Evolutionary conservation across 2,888 invertebrate species (phyloP), one percentile per base, ranked within the genome.

Genomic region (Acleris emargana): DNA sequence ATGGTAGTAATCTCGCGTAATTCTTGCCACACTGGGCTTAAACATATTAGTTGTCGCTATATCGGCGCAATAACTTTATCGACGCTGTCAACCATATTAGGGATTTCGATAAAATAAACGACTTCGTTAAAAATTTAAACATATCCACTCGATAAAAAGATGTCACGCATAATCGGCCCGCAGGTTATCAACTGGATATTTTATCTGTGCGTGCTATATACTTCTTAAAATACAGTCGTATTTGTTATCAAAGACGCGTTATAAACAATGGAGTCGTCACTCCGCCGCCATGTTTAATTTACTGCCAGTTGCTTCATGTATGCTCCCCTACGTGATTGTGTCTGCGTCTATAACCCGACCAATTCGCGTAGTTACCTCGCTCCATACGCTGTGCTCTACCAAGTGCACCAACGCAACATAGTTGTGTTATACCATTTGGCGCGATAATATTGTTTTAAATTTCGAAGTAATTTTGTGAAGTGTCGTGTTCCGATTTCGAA

Each of bases 341-440:
- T 64, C 49, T 50, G 42, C n/a, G 38, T 18, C 50, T 74, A 74
- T 72, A 67, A 75, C 57, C 72, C 75, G 67, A 54, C 69, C 67
- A 54, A 67, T 28, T 71, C 57, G 17, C 62, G 63, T 57, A 67
- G 55, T 64, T 63, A 17, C 61, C 53, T 50, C 43, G 25, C 18
- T 13, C 42, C 20, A 28, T 45, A 49, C 20, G 55, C 16, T 43
- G 20, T 47, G 42, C 63, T 16, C 57, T 50, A 42, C 52, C 28
- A 50, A 22, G 38, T 16, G 3, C 1, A n/a, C n/a, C 42, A 20
- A 42, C 22, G 9, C 25, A 57, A 61, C 66, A 58, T 69, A 63
- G 67, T 53, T 62, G 64, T 20, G 49, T 42, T 54, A 13, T 52
- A 58, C 42, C 58, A 68, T 38, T 71, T 52, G 59, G 66, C 69